Evolutionary conservation across 2,113 vertebrate genomes (phyloP).

Genomic region (Tichodroma muraria): DNA sequence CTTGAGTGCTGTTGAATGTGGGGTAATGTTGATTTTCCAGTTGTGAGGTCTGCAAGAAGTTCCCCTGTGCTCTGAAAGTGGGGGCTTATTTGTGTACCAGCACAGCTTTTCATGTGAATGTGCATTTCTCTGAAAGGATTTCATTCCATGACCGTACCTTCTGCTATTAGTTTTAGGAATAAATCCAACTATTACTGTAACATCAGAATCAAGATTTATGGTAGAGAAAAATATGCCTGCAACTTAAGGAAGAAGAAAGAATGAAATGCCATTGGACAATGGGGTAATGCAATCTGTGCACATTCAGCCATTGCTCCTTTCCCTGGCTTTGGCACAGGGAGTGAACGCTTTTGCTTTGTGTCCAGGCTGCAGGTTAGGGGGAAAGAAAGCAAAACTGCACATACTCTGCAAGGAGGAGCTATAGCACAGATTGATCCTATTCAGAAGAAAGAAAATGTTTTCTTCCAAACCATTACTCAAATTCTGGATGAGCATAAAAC

Average conservation of each 20-base stretch:
- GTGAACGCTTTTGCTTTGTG: constrained; percentile 19
- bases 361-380: background rate
- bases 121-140: background rate
- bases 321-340: background rate
- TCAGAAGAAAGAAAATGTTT: background rate
- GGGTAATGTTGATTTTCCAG: background rate
- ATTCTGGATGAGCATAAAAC: background rate
- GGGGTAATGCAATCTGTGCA: background rate
- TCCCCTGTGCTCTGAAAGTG: background rate
- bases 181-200: background rate
- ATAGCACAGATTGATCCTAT: background rate
- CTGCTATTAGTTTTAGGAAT: background rate
- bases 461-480: background rate
- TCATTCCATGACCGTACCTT: background rate
- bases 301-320: background rate
- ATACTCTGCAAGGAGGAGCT: constrained; percentile 17
- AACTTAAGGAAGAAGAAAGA: background rate
- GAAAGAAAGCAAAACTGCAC: background rate
- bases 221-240: background rate
- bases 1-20: background rate
- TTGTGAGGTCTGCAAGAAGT: background rate
- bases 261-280: background rate
- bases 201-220: background rate
- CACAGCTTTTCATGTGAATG: background rate
- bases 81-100: background rate